phyloP scores from a whole-genome alignment of 2,113 vertebrate genomes.

The Mormyrus iriodes region DNA sequence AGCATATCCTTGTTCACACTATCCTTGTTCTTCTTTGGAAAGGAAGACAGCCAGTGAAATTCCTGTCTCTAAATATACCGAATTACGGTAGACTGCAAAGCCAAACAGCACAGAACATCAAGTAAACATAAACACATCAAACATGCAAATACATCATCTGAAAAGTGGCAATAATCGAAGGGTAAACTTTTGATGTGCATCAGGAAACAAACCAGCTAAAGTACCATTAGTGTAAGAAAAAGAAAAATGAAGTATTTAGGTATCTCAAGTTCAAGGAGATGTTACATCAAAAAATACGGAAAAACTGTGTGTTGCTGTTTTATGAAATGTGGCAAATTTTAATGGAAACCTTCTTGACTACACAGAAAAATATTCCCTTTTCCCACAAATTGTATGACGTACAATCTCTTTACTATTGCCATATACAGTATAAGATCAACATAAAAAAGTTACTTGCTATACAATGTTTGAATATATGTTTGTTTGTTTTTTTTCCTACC shows the following conservation, averaged over 20 bases:
- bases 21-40: not conserved
- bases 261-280: not conserved
- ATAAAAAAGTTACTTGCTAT: not conserved
- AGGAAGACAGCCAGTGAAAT: not conserved
- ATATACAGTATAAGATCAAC: not conserved
- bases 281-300: not conserved
- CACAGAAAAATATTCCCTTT: not conserved
- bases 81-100: not conserved
- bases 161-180: not conserved
- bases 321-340: not conserved
- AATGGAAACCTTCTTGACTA: not conserved
- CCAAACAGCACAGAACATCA: not conserved
- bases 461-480: not conserved
- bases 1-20: not conserved
- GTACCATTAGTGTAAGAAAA: not conserved
- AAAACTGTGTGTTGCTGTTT: not conserved
- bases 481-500: not conserved
- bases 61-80: not conserved
- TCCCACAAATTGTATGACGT: not conserved
- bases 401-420: not conserved
- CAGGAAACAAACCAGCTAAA: not conserved
- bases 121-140: not conserved
- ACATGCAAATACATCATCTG: not conserved
- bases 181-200: not conserved
- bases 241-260: not conserved